Base-by-base conservation (phyloP, 1,140 invertebrate genomes). In the Lasioglossum albipes region DNA sequence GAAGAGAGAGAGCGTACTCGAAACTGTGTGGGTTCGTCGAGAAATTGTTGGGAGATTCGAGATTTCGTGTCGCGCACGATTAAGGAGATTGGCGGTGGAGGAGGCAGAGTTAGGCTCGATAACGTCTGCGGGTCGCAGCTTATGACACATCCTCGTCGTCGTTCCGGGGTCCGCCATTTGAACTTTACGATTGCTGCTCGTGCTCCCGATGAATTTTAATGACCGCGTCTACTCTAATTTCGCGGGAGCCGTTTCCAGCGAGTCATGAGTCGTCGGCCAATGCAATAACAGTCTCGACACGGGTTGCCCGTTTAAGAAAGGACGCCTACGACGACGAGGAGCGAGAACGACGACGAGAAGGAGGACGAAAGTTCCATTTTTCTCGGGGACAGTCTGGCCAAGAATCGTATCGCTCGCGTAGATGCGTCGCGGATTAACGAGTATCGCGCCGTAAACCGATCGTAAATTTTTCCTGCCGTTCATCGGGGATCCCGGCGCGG, bases 191-290 rank as follows among this genome's bases (percentile, higher is more conserved):
- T 82, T 80, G 71, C 66, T 59, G 41, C 62, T 61, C 71, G 70
- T 64, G 61, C 74, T 36, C 41, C 1, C 70, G 74, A 81, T 75
- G 75, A 84, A 84, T 81, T 81, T 81, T 81, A 81, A 81, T 59
- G 74, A 69, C 59, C 74, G 27, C 66, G 57, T 70, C 79, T 13
- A 75, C 71, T 81, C 59, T 69, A 81, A 81, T 81, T 81, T 59
- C 59, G 31, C 54, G 31, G n/a, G 31, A 31, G 36, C 18, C 36
- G 52, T 87, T 85, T 85, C 20, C 36, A 18, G 42, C 18, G 77
- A 27, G 62, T 75, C 71, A 64, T 42, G 68, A 41, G 66, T 62
- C 18, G 71, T 16, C 52, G 61, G 54, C 13, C 42, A 49, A 36
- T 27, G 52, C 42, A 61, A 61, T 62, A 62, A 75, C 65, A 66